Evolutionary conservation across 1,140 invertebrate species (phyloP).

Genomic region (Ectropis grisescens): DNA sequence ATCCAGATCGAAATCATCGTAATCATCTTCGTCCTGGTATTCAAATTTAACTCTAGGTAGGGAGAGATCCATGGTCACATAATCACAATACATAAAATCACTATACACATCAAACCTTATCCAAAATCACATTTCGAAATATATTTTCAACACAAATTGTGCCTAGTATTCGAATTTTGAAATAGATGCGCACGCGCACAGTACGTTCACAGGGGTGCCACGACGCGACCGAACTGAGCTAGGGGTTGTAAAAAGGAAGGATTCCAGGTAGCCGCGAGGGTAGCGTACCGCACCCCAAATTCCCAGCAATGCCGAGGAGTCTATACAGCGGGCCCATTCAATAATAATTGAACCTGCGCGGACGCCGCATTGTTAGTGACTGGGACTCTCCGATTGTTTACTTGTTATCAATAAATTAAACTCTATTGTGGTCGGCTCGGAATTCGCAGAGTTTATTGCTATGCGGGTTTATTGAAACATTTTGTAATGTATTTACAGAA

Average conservation of each 20-base stretch:
- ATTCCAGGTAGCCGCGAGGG: slow-evolving; percentile 46
- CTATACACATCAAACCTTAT: slow-evolving; percentile 18
- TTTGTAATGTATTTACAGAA: too few relatives aligned
- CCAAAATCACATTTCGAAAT: not conserved
- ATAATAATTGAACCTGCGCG: slow-evolving; percentile 22
- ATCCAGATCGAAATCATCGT: slow-evolving; percentile 30
- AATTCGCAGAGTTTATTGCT: too few relatives aligned
- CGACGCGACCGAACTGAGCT: slow-evolving; percentile 15
- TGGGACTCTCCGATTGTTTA: not conserved
- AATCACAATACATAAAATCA: slow-evolving; percentile 22
- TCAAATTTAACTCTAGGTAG: slow-evolving; percentile 44
- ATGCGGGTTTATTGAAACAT: too few relatives aligned
- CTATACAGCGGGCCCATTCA: slow-evolving; percentile 17
- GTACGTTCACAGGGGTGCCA: slow-evolving; percentile 32
- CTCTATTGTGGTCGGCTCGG: too few relatives aligned
- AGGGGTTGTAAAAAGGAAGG: slow-evolving; percentile 13
- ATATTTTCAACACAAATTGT: slow-evolving; percentile 3
- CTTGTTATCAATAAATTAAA: not conserved
- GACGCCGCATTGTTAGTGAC: slow-evolving; percentile 5
- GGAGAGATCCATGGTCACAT: slow-evolving; percentile 43
- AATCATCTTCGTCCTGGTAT: slow-evolving; percentile 24
- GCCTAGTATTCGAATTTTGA: not conserved
- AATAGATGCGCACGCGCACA: slow-evolving; percentile 33
- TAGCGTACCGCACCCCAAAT: too few relatives aligned
- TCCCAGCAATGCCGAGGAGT: too few relatives aligned